Conservation (phyloP, 2,888 invertebrate species). For the Steinernema carpocapsae region DNA sequence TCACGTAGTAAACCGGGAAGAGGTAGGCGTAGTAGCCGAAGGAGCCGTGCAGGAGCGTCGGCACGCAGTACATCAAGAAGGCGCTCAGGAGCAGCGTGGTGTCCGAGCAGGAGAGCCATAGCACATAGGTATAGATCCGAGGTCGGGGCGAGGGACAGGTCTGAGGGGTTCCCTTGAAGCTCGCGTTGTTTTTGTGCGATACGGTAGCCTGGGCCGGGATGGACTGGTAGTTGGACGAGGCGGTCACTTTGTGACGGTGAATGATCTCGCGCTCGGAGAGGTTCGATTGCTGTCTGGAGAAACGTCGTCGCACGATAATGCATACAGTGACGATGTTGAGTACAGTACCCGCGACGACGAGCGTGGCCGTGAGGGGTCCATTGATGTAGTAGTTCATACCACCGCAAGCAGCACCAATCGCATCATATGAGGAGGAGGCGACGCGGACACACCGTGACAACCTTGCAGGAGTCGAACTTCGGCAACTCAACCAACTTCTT, state of each 20-base stretch:
- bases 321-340: conserved; percentile 26
- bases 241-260: conserved; percentile 15
- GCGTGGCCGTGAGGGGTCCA: conserved; percentile 18
- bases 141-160: conserved; percentile 38
- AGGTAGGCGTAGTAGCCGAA: conserved; percentile 45
- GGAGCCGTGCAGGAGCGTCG: conserved; percentile 40
- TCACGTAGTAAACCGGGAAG: conserved; percentile 44
- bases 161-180: background rate
- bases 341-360: conserved; percentile 25
- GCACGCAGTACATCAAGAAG: conserved; percentile 49
- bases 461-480: background rate
- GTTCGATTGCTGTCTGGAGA: background rate
- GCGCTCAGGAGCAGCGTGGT: conserved; percentile 47
- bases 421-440: background rate
- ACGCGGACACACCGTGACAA: background rate
- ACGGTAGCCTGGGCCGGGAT: background rate
- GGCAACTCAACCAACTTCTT: background rate
- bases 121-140: conserved; percentile 49
- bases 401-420: background rate
- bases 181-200: background rate
- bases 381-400: conserved; percentile 32
- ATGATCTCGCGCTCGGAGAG: background rate
- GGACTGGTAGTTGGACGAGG: conserved; percentile 15
- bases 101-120: conserved; percentile 49
- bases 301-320: background rate